These are phyloP conservation scores for Sebastes minor DNA, from an alignment of 2,797 vertebrate genomes.

Conservation along the genomic window DNA sequence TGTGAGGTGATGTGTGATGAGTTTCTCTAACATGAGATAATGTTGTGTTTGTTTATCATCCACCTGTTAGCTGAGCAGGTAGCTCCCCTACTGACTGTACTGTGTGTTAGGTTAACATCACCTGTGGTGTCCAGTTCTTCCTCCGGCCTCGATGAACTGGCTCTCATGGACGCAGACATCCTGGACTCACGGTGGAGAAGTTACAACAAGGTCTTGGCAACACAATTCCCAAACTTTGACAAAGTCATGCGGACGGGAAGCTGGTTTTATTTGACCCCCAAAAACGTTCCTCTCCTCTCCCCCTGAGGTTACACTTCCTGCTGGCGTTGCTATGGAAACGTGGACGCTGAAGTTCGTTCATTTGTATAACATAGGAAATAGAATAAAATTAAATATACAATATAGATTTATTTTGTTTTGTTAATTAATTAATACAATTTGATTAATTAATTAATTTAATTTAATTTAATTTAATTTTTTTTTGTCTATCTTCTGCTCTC, in stretches of 20 bases:
- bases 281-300: not conserved
- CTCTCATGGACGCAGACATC: constrained; percentile 49
- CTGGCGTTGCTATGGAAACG: constrained; percentile 55
- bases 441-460: no score
- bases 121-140: constrained; percentile 4
- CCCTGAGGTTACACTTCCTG: constrained; percentile 27
- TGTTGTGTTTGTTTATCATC: not conserved
- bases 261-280: not conserved
- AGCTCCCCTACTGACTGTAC: not conserved
- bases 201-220: rapidly evolving
- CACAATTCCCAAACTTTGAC: not conserved
- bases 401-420: not conserved
- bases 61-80: rapidly evolving
- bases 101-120: not conserved
- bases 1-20: not conserved
- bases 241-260: not conserved
- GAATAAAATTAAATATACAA: not conserved
- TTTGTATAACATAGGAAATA: not conserved
- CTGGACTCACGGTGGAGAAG: not conserved
- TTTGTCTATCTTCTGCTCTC: not conserved
- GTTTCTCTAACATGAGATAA: no score
- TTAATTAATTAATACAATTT: not conserved
- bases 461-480: not conserved
- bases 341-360: not conserved
- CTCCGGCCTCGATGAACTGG: constrained; percentile 21